Evolutionary conservation across 1,140 invertebrate species (phyloP).

Genomic region (Lanistes nyassanus): DNA sequence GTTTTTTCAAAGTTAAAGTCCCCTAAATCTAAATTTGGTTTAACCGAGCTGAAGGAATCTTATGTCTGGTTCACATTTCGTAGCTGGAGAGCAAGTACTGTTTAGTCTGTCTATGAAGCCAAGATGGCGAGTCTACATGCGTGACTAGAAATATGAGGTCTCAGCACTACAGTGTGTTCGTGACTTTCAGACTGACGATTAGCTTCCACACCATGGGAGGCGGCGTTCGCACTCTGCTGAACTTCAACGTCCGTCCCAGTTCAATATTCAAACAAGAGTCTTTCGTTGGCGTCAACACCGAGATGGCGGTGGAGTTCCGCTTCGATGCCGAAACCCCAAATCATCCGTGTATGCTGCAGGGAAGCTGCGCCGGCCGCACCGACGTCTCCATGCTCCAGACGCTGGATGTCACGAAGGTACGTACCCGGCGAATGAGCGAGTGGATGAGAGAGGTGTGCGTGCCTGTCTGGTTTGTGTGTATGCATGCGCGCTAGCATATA

Average conservation of each 20-base stretch:
- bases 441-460: too few relatives aligned
- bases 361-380: not conserved
- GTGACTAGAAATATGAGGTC: too few relatives aligned
- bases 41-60: not conserved
- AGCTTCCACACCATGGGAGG: not conserved
- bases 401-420: constrained; percentile 9
- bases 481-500: too few relatives aligned
- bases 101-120: not conserved
- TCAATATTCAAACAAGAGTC: not conserved
- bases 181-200: not conserved
- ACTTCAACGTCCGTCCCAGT: not conserved
- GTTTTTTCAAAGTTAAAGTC: too few relatives aligned
- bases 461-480: too few relatives aligned
- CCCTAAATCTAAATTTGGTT: not conserved
- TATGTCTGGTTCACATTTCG: not conserved
- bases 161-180: too few relatives aligned
- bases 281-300: not conserved
- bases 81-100: not conserved
- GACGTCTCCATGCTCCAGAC: not conserved
- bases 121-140: too few relatives aligned
- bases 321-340: constrained; percentile 1
- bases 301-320: not conserved
- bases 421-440: too few relatives aligned
- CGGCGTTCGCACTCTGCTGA: not conserved
- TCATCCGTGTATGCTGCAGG: not conserved